A percentile compares a stretch with the other conserved stretches of the same genome.
These are phyloP conservation scores for Tupiocoris notatus DNA, from an alignment of 2,888 invertebrate species.

Conservation along the genomic window DNA sequence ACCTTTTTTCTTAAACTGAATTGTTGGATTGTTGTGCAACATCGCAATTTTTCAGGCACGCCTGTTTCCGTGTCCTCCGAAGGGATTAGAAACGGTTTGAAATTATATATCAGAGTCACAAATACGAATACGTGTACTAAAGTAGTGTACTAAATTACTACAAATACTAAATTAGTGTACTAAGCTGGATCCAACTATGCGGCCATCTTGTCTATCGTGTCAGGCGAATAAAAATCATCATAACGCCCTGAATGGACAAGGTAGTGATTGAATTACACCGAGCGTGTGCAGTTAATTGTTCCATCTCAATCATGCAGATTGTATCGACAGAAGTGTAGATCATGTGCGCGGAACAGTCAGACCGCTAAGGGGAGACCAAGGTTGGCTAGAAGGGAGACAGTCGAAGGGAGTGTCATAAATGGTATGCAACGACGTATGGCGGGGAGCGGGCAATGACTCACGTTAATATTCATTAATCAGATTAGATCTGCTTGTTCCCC, in stretches of 20 bases:
- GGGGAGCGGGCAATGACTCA: conserved; percentile 33
- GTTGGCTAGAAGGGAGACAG: conserved; percentile 4
- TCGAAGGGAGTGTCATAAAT: conserved; percentile 2
- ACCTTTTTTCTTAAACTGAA: too few species aligned
- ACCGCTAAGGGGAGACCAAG: not conserved
- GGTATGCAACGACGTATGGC: not conserved
- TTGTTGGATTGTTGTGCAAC: too few species aligned
- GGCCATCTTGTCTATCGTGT: not conserved
- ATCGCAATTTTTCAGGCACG: too few species aligned
- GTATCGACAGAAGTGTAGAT: conserved; percentile 30
- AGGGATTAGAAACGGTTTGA: too few species aligned
- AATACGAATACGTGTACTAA: too few species aligned
- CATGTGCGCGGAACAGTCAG: conserved; percentile 4
- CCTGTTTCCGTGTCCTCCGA: too few species aligned
- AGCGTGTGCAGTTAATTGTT: conserved; percentile 11
- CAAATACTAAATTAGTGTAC: too few species aligned
- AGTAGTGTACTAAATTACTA: too few species aligned
- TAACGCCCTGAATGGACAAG: not conserved
- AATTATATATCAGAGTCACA: too few species aligned
- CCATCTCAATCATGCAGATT: conserved; percentile 37
- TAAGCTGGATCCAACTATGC: too few species aligned
- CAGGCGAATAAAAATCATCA: not conserved
- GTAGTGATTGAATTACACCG: conserved; percentile 27
- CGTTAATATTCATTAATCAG: conserved; percentile 39
- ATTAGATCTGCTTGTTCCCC: conserved; percentile 39